Base-by-base conservation (phyloP, 2,797 vertebrate species). In the Schizopygopsis malacanthus region DNA sequence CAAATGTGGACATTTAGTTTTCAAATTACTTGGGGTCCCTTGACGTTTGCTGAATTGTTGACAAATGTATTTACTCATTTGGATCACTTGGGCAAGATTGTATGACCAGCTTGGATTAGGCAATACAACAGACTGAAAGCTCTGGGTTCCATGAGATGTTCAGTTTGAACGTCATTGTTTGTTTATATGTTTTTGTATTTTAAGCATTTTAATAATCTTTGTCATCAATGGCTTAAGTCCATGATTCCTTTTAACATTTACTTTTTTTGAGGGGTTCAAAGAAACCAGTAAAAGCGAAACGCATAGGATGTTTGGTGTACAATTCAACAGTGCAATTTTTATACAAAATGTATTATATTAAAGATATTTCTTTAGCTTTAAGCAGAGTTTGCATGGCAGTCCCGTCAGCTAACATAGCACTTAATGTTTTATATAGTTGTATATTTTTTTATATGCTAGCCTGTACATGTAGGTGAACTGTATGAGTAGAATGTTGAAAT, bases 141-240 rank as follows among this genome's bases (percentile, higher is more conserved):
- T 69, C 77, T 67, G 47, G 83, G 39, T 59, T 79, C 47, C 73
- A 75, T 33, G 56, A 63, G 56, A 76, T 65, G 41, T 63, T 75
- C 43, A 4, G 20, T 39, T 52, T 63, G 33, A 77, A 56, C 15
- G 1, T 41, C 18, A 22, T 54, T 78, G 45, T 84, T 52, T 67
- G 72, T 84, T 78, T 78, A 65, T 82, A 82, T 76, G 20, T 77
- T 47, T 79, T 79, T 54, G 47, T 84, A 78, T 84, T 72, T 28
- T 59, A 54, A 54, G 22, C 18, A 52, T 59, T 47, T 75, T 75
- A 61, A 11, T 73, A 50, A 54, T 25, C 37, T 9, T 61, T 82
- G 37, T 16, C 9, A 72, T 67, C 7, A 79, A 25, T 79, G 59
- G 28, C 10, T 67, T n/a, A 75, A 54, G 13, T 61, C 47, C 20